phyloP scores from a whole-genome alignment of 2,888 invertebrate species.

The Callinectes sapidus region DNA sequence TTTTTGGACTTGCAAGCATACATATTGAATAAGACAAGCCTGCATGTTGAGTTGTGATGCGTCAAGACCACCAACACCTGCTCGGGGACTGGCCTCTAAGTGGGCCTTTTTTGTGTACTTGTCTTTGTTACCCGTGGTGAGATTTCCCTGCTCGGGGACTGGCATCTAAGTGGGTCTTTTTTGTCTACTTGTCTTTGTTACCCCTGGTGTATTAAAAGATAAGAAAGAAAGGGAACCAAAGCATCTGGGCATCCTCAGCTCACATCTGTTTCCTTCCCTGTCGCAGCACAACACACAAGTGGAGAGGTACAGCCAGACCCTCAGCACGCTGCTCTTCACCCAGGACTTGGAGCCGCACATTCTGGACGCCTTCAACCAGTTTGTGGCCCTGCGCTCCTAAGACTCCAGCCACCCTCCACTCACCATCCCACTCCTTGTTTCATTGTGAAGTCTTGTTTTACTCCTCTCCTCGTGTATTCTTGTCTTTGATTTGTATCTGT shows the following conservation, averaged over 20 bases:
- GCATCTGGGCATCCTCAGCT: neutral
- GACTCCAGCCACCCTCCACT: neutral
- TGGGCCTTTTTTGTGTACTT: too few relatives aligned
- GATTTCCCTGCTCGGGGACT: too few relatives aligned
- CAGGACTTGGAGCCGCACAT: slow-evolving; percentile 97
- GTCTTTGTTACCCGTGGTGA: too few relatives aligned
- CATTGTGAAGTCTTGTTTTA: neutral
- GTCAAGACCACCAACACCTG: too few relatives aligned
- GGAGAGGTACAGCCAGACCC: slow-evolving; percentile 94
- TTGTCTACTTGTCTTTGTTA: too few relatives aligned
- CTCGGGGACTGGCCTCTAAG: too few relatives aligned
- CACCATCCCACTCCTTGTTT: neutral
- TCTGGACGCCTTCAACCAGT: slow-evolving; percentile 97
- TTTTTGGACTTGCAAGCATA: too few relatives aligned
- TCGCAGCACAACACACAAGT: slow-evolving; percentile 97
- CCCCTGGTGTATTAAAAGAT: too few relatives aligned
- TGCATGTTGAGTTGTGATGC: too few relatives aligned
- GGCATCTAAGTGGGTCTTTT: too few relatives aligned
- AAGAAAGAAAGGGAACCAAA: too few relatives aligned
- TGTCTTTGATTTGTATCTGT: neutral
- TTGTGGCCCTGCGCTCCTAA: slow-evolving; percentile 90
- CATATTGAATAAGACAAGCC: too few relatives aligned
- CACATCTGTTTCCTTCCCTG: neutral
- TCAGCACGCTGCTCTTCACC: slow-evolving; percentile 96
- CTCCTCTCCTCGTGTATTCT: neutral